Percentiles rank a stretch among this genome's conserved stretches.
phyloP scores from a whole-genome alignment of 2,888 invertebrate genomes.

The Drosophila ustulata region DNA sequence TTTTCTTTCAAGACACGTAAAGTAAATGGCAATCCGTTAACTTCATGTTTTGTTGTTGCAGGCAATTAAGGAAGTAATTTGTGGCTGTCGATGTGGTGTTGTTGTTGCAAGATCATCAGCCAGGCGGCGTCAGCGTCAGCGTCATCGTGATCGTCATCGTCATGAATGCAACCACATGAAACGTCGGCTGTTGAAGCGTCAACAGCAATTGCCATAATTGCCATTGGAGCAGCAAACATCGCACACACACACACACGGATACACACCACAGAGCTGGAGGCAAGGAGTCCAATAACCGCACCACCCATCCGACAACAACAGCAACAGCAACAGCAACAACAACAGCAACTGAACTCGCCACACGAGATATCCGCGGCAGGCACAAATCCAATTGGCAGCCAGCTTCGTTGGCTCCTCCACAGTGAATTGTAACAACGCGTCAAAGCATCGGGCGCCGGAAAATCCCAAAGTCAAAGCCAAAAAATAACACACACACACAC shows the following conservation, averaged over 20 bases:
- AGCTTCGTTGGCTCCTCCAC: slow-evolving; percentile 48
- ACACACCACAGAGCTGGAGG: slow-evolving; percentile 42
- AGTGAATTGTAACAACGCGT: slow-evolving; percentile 66
- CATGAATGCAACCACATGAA: slow-evolving; percentile 77
- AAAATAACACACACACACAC: slow-evolving; percentile 32
- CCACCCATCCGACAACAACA: slow-evolving; percentile 42
- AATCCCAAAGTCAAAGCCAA: slow-evolving; percentile 65
- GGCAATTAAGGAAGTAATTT: slow-evolving; percentile 81
- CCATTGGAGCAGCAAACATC: slow-evolving; percentile 66
- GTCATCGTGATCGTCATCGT: slow-evolving; percentile 53
- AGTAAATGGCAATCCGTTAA: slow-evolving; percentile 45
- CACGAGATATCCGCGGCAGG: slow-evolving; percentile 76
- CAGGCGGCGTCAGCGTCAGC: slow-evolving; percentile 47
- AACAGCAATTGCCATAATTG: slow-evolving; percentile 80
- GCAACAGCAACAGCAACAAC: slow-evolving; percentile 24
- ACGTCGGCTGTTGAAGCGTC: slow-evolving; percentile 77
- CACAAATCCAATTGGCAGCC: slow-evolving; percentile 60
- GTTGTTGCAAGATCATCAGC: slow-evolving; percentile 60
- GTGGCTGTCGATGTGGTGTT: slow-evolving; percentile 54
- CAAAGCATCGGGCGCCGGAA: slow-evolving; percentile 63
- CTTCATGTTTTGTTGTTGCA: slow-evolving; percentile 55
- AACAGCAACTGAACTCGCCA: slow-evolving; percentile 64
- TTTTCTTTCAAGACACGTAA: slow-evolving; percentile 19
- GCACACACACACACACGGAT: slow-evolving; percentile 19
- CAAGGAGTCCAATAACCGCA: slow-evolving; percentile 81